Evolutionary conservation across 1,140 invertebrate genomes (phyloP).

Genomic region (Drosophila lini): DNA sequence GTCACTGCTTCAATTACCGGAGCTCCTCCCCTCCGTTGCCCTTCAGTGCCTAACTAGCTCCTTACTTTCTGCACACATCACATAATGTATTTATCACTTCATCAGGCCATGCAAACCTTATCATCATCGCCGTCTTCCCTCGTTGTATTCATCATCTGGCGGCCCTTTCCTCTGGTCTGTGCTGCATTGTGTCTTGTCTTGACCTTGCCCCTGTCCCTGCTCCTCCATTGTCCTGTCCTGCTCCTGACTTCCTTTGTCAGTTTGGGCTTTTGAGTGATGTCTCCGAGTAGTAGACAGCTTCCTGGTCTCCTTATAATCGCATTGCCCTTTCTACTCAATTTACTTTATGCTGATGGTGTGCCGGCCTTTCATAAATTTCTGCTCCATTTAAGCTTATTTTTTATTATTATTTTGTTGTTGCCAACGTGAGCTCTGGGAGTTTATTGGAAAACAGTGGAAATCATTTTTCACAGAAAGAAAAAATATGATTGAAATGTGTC

Average conservation of each 20-base stretch:
- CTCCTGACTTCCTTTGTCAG: slow-evolving; percentile 68
- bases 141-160: slow-evolving; percentile 1
- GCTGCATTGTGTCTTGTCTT: slow-evolving; percentile 52
- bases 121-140: slow-evolving; percentile 42
- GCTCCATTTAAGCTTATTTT: slow-evolving; percentile 46
- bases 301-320: slow-evolving; percentile 49
- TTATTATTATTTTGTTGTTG: slow-evolving; percentile 2
- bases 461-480: neutral
- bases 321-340: slow-evolving; percentile 61
- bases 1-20: slow-evolving; percentile 60
- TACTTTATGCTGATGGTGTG: slow-evolving; percentile 44
- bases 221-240: neutral
- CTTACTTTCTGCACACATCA: slow-evolving; percentile 36
- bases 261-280: slow-evolving; percentile 69
- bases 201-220: slow-evolving; percentile 54
- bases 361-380: slow-evolving; percentile 61
- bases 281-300: slow-evolving; percentile 50
- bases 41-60: slow-evolving; percentile 40
- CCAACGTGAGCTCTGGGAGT: slow-evolving; percentile 11
- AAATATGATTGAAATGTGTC: neutral
- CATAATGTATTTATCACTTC: slow-evolving; percentile 81
- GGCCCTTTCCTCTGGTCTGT: slow-evolving; percentile 13
- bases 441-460: slow-evolving; percentile 21
- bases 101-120: slow-evolving; percentile 71
- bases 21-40: neutral